Base-by-base conservation (phyloP, 30 jellyfish, hydroid and myxozoan genomes). In the Nemopilema nomurai region DNA sequence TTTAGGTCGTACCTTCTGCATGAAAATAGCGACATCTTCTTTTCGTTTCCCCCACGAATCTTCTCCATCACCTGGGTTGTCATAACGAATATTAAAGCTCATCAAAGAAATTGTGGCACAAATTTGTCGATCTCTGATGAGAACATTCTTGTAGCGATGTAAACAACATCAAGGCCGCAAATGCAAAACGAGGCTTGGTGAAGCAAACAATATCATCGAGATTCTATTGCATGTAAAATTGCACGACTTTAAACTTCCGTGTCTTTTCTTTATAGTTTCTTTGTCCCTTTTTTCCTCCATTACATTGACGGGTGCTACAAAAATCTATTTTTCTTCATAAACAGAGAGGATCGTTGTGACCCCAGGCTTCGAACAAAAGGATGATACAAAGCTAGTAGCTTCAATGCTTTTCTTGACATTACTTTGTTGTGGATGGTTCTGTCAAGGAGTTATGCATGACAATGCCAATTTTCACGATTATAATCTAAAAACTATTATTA, bases 11-110 rank as follows among this genome's bases (percentile, higher is more conserved):
- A 78, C 87, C 19, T 20, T 28, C 20, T 32, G 68, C 7, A 78
- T 63, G 20, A 78, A 78, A 24, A 41, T 9, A 31, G 65, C n/a
- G 0, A 78, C 87, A 8, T 78, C 87, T 63, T 6, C 25, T 22
- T 28, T 78, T 27, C 87, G 77, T 25, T 57, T 69, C 62, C 27
- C 77, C 87, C 87, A 78, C 16, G 78, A 57, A 24, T 78, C 67
- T 1, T 4, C 53, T 1, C 87, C 87, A 63, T 78, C 87, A 16
- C 62, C 69, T 4, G 78, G 78, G 25, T 24, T 62, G 66, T 78
- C 87, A 50, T 63, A 49, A 24, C 87, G 73, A 29, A 78, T 41
- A 63, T 78, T 78, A 41, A 52, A 78, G 1, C 77, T 51, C 87
- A 78, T 78, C 63, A 62, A 0, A 67, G 62, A 28, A 31, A 19